Conservation (phyloP, 2,113 vertebrate genomes). For the Etheostoma cragini region DNA sequence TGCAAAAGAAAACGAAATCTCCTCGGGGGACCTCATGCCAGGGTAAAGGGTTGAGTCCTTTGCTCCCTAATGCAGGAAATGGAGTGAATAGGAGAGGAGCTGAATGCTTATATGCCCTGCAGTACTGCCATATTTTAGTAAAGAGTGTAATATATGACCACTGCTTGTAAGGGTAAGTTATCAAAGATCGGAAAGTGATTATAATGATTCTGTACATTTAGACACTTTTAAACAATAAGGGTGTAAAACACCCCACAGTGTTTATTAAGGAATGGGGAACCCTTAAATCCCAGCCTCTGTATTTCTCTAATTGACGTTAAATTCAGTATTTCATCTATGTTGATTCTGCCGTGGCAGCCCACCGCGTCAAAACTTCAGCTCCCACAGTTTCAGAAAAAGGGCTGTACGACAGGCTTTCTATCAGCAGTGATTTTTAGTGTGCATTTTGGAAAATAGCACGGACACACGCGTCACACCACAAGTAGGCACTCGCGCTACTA, state of each 20-base stretch:
- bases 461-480: too few species aligned
- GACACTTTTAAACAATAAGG: neutral
- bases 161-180: neutral
- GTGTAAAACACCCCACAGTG: neutral
- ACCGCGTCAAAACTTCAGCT: too few species aligned
- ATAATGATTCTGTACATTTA: neutral
- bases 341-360: too few species aligned
- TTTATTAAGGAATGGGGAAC: neutral
- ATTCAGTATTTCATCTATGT: too few species aligned
- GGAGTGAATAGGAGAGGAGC: constrained; percentile 14
- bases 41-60: constrained; percentile 43
- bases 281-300: neutral
- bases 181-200: neutral
- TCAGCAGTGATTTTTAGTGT: too few species aligned
- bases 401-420: too few species aligned
- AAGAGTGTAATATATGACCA: constrained; percentile 7
- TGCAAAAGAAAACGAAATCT: constrained; percentile 51
- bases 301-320: constrained; percentile 25
- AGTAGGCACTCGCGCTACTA: too few species aligned
- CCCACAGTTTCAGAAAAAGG: too few species aligned
- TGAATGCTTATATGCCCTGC: constrained; percentile 41
- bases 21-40: constrained; percentile 38
- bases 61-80: constrained; percentile 50
- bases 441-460: too few species aligned
- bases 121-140: neutral